Conservation (phyloP, 35 echinoderm and acorn worm species). For the Heliocidaris erythrogramma region DNA sequence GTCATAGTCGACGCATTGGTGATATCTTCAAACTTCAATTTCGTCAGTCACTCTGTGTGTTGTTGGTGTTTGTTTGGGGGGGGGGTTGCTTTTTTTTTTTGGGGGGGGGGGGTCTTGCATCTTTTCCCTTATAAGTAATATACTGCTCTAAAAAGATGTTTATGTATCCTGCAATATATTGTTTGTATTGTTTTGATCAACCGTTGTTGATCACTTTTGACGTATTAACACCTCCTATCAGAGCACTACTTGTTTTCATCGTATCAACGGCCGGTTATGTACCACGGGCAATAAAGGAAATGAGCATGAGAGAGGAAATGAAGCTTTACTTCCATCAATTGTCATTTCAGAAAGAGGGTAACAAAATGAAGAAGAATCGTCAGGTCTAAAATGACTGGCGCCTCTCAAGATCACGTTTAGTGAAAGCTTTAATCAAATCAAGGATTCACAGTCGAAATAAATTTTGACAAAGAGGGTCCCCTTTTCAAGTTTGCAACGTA, state of each 20-base stretch:
- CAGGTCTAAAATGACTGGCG: not conserved
- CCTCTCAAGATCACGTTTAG: not conserved
- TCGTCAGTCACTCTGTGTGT: no score
- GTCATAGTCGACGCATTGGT: no score
- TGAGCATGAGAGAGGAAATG: not conserved
- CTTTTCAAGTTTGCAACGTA: not conserved
- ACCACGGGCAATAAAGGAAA: not conserved
- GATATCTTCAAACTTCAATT: no score
- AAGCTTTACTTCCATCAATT: not conserved
- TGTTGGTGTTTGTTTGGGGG: no score
- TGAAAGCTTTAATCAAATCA: conserved; percentile 13
- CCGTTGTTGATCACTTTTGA: no score
- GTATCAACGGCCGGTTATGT: not conserved
- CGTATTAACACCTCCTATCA: not conserved
- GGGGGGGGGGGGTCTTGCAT: no score
- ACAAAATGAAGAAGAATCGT: not conserved
- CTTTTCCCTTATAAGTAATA: no score
- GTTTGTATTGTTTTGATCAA: no score
- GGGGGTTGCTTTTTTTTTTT: no score
- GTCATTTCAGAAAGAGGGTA: not conserved
- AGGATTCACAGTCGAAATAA: not conserved
- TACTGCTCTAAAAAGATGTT: no score
- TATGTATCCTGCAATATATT: no score
- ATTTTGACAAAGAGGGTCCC: not conserved
- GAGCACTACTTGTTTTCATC: not conserved